Percentiles rank a stretch among this genome's conserved stretches.
Conservation (phyloP, 2,797 vertebrate genomes). For the Hipposideros larvatus region DNA sequence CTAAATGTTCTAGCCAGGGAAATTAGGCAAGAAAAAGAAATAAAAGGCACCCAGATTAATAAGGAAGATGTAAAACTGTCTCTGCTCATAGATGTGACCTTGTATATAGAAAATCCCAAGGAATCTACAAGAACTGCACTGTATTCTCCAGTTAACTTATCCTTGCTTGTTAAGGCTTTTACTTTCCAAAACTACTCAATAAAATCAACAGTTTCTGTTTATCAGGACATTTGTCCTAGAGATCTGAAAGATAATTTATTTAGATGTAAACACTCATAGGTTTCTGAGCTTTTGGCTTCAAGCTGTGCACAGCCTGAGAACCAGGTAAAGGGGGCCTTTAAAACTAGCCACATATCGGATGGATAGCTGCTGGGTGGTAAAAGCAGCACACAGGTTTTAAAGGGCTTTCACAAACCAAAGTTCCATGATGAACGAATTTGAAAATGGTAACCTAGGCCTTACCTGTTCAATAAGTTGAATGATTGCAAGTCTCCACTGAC, state of each 20-base stretch:
- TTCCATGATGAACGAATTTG: background rate
- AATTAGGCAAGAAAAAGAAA: background rate
- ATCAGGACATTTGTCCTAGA: background rate
- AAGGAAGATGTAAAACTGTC: background rate
- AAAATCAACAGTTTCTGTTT: conserved; percentile 18
- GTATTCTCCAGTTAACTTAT: background rate
- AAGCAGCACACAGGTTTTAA: background rate
- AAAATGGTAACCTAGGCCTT: background rate
- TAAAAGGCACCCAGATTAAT: background rate
- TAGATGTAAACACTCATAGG: conserved; percentile 9
- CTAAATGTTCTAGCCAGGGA: background rate
- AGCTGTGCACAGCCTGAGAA: conserved; percentile 42
- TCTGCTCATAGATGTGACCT: background rate
- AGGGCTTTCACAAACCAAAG: background rate
- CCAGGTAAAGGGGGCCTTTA: background rate
- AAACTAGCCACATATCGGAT: background rate
- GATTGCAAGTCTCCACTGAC: background rate
- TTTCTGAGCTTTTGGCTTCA: conserved; percentile 9
- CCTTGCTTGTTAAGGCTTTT: conserved; percentile 19
- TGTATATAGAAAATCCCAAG: background rate
- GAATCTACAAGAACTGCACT: background rate
- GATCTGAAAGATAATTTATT: background rate
- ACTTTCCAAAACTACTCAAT: background rate
- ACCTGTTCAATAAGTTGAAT: background rate
- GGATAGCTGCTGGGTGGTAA: background rate